Conservation (phyloP, 2,888 invertebrate genomes). For the Cepaea hortensis region DNA sequence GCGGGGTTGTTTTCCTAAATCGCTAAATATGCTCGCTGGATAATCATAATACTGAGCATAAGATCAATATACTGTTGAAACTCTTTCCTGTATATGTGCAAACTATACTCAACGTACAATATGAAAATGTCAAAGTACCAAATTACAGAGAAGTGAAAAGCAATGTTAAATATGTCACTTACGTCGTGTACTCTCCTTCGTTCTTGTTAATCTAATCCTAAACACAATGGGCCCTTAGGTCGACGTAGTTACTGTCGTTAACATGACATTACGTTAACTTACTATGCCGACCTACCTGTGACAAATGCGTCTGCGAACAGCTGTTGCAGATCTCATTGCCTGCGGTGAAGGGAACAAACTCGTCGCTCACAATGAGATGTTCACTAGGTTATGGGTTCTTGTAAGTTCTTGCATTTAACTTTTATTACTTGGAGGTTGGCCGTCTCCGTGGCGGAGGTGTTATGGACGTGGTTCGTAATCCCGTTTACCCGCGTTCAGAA, state of each 20-base stretch:
- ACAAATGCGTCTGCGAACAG: conserved; percentile 4
- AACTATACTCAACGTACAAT: too few species aligned
- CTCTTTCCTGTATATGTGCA: too few species aligned
- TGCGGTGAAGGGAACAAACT: background rate
- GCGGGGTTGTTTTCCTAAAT: too few species aligned
- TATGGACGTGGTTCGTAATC: too few species aligned
- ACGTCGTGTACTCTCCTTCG: background rate
- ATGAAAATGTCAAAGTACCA: too few species aligned
- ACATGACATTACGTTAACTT: background rate
- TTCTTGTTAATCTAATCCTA: background rate
- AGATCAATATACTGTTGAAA: too few species aligned
- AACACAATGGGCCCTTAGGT: background rate
- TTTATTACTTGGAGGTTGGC: background rate
- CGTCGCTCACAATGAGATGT: background rate
- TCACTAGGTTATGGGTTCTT: background rate
- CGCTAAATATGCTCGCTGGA: too few species aligned
- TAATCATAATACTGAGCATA: too few species aligned
- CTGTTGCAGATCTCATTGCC: background rate
- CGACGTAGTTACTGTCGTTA: background rate
- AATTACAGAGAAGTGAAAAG: too few species aligned
- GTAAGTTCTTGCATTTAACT: background rate
- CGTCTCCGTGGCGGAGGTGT: too few species aligned
- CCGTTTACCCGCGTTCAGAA: too few species aligned
- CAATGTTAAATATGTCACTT: background rate
- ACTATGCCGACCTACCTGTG: background rate